phyloP scores from a whole-genome alignment of 2,888 invertebrate genomes.

The Teinopalpus imperialis region DNA sequence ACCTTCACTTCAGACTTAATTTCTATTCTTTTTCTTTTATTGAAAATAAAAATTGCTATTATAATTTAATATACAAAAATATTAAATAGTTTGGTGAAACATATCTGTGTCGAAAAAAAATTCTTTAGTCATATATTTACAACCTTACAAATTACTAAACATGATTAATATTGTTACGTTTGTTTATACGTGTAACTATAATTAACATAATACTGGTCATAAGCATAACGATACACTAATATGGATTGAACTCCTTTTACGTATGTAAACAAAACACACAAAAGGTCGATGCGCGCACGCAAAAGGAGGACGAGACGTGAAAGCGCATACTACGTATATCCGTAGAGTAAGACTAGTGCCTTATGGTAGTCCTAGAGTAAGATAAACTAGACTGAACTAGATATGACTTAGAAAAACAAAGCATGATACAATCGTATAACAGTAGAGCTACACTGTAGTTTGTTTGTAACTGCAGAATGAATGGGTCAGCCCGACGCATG shows the following conservation, averaged over 20 bases:
- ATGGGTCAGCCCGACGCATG: too few relatives aligned
- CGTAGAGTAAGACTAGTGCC: slow-evolving; percentile 17
- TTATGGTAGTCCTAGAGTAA: background rate
- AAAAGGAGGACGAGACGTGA: slow-evolving; percentile 25
- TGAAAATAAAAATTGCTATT: too few relatives aligned
- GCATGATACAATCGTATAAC: too few relatives aligned
- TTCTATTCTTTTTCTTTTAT: too few relatives aligned
- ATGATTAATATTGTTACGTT: slow-evolving; percentile 9
- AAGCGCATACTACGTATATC: slow-evolving; percentile 29
- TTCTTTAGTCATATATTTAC: too few relatives aligned
- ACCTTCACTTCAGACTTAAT: too few relatives aligned
- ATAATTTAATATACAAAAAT: too few relatives aligned
- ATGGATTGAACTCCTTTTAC: slow-evolving; percentile 21
- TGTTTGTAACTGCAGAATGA: too few relatives aligned
- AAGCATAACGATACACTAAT: slow-evolving; percentile 16
- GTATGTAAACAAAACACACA: slow-evolving; percentile 28
- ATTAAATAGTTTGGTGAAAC: too few relatives aligned
- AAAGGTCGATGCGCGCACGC: slow-evolving; percentile 28
- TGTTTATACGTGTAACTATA: slow-evolving; percentile 1
- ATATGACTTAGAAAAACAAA: background rate
- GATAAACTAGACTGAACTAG: slow-evolving; percentile 4
- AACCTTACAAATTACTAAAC: too few relatives aligned
- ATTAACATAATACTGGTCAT: slow-evolving; percentile 27
- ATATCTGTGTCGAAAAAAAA: too few relatives aligned
- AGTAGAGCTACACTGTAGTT: too few relatives aligned